Base-by-base conservation (phyloP, 1,140 invertebrate species). In the Euglossa dilemma region DNA sequence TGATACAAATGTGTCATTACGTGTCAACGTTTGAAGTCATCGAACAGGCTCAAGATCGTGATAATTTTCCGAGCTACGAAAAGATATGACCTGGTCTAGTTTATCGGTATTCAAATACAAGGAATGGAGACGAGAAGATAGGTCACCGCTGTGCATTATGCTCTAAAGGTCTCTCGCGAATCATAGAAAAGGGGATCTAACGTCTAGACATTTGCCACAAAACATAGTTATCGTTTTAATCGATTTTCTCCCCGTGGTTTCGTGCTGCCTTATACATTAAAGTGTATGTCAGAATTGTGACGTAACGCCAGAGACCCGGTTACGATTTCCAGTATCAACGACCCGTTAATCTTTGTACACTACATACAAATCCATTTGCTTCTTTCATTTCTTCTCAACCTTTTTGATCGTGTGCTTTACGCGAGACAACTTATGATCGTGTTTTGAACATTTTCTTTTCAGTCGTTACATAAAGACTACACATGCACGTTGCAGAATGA, bases 261-360 rank as follows among this genome's bases (percentile, higher is more conserved):
- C 52, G 71, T 28, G 71, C 45, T 36, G 50, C 28, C 52, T 66
- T 72, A 50, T 70, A 23, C 20, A 71, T 79, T 69, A 69, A 61
- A 70, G 11, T 28, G 59, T 20, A 73, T 45, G 52, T 54, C 28
- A 63, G 52, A 11, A 20, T 6, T 54, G 25, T 74, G 52, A 74
- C 70, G 77, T 80, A 72, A 80, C 18, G 14, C 43, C 20, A 23
- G 52, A 52, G 74, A 63, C 74, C 74, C 47, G 64, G 67, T 83
- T 78, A 83, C 81, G 54, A 63, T 36, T 52, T 54, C 67, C 66
- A 78, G 57, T 71, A 83, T 83, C 81, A 78, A 66, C 25, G 67
- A 83, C 75, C 81, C n/a, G 75, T 43, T 56, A 56, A 66, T 63
- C 52, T 56, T 80, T 43, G 45, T 67, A 2, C 28, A 45, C 25